These are phyloP conservation scores for Uromys caudimaculatus DNA, from an alignment of 2,797 vertebrate species.

Conservation along the genomic window DNA sequence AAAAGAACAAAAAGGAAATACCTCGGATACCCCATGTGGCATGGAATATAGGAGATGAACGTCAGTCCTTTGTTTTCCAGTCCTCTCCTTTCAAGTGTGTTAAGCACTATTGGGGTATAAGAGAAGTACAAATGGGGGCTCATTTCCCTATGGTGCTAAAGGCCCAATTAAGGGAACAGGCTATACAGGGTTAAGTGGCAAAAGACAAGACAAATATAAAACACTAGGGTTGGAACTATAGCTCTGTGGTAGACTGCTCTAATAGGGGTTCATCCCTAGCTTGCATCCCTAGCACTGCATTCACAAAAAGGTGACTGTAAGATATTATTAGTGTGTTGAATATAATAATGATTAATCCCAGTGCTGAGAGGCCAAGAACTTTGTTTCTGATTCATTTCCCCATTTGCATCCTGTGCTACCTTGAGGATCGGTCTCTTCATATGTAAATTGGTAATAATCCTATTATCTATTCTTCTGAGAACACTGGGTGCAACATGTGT, in stretches of 20 bases:
- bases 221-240: not conserved
- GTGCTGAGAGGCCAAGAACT: not conserved
- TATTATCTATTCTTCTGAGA: not conserved
- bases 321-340: conserved; percentile 17
- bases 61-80: not conserved
- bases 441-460: not conserved
- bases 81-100: conserved; percentile 17
- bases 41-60: not conserved
- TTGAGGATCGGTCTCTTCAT: conserved; percentile 46
- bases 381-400: not conserved
- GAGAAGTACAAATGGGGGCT: not conserved
- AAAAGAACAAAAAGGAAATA: not conserved
- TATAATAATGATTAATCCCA: conserved; percentile 39
- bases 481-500: not conserved
- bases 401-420: conserved; percentile 14
- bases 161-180: conserved; percentile 4
- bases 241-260: not conserved
- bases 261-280: not conserved
- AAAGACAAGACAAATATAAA: conserved; percentile 16
- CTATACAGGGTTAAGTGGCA: conserved; percentile 22
- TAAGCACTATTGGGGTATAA: conserved; percentile 18
- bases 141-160: conserved; percentile 11
- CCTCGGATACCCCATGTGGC: not conserved
- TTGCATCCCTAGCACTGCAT: not conserved
- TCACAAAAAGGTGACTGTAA: not conserved